Evolutionary conservation across 2,888 invertebrate species (phyloP), one percentile per base, ranked within the genome.

Genomic region (Diachrysia chrysitis): DNA sequence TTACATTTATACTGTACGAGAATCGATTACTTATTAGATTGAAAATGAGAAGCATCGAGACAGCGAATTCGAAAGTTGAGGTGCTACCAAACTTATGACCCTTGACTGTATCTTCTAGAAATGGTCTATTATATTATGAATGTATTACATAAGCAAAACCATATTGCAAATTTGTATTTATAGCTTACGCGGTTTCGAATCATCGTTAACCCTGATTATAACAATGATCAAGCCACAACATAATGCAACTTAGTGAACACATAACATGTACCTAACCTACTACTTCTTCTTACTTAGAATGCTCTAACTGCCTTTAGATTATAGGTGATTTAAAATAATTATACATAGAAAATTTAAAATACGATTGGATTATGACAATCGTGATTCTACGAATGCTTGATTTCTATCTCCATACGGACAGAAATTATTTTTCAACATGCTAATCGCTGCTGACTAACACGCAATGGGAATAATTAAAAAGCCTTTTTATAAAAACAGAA

Each of bases 161-260:
- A n/a, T n/a, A n/a, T n/a, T n/a, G n/a, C 5, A 29, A 29, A 0
- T 7, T 2, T 29, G 29, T 29, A 29, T 58, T 59, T 19, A 25
- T 55, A 58, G 7, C 16, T 35, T 7, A 59, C 42, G 58, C 17
- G 55, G 51, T 68, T 46, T 51, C 48, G 14, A 32, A 58, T 19
- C 17, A 35, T 32, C 35, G 23, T 21, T 55, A 59, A 46, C 68
- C 62, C 21, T 29, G 37, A 37, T 56, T 51, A 32, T 17, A 63
- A 58, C 42, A 64, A 74, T 58, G 35, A 58, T n/a, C 64, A 37
- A 58, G 63, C 29, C 35, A 17, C 29, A 58, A 58, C 23, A 69
- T 58, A 61, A 61, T 58, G 16, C 69, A 37, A 42, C 48, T 58
- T 32, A 56, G 23, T 42, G 4, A 46, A 35, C 12, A 42, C 19